Conservation (phyloP, 2,797 vertebrate species). For the Threskiornis aethiopicus region DNA sequence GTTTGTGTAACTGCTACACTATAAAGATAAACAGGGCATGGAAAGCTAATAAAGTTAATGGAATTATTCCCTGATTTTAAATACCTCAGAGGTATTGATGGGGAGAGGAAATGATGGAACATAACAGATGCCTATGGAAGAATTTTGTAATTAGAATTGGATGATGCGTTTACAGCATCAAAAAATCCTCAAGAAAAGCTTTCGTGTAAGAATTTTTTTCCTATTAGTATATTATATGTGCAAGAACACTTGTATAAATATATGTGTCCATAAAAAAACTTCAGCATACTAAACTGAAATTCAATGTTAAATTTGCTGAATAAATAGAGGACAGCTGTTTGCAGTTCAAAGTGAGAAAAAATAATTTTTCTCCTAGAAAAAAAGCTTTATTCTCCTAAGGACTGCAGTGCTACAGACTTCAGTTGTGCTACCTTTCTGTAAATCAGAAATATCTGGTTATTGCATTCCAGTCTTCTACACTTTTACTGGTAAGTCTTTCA, state of each 20-base stretch:
- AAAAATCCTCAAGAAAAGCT: neutral
- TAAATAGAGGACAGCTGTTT: neutral
- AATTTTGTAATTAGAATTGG: neutral
- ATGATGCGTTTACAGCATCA: neutral
- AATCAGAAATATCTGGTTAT: neutral
- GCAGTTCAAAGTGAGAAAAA: neutral
- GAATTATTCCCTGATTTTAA: neutral
- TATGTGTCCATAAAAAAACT: neutral
- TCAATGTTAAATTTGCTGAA: neutral
- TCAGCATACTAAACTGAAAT: neutral
- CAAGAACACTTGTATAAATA: neutral
- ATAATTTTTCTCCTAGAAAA: neutral
- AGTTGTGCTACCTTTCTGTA: neutral
- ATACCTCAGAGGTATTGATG: neutral
- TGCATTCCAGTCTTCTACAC: neutral
- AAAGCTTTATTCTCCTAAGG: neutral
- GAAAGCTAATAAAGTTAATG: neutral
- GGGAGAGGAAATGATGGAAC: neutral
- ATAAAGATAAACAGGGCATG: neutral
- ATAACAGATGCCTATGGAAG: neutral
- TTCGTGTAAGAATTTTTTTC: neutral
- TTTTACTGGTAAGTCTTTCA: neutral
- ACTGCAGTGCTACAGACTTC: neutral
- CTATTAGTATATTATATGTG: neutral
- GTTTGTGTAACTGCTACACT: neutral